phyloP scores from a whole-genome alignment of 2,888 invertebrate species.

The Drosophila ustulata region DNA sequence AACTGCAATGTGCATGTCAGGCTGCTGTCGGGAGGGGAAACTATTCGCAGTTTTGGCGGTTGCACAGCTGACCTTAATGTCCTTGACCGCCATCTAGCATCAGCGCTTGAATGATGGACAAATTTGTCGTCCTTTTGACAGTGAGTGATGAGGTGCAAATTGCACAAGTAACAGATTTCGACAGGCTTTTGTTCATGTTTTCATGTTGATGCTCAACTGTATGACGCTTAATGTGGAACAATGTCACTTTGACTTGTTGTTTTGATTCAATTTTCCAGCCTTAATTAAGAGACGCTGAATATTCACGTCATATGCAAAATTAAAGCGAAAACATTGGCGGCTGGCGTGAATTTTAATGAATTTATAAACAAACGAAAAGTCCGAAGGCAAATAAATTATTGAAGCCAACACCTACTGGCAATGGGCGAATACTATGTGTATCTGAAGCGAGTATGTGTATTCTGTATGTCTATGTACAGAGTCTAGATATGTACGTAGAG shows the following conservation, averaged over 20 bases:
- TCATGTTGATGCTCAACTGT: background rate
- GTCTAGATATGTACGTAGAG: slow-evolving; percentile 15
- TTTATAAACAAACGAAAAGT: slow-evolving; percentile 68
- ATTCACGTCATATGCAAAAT: slow-evolving; percentile 32
- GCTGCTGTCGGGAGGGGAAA: background rate
- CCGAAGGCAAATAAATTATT: slow-evolving; percentile 61
- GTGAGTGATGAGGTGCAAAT: slow-evolving; percentile 47
- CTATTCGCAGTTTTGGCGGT: background rate
- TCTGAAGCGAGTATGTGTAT: slow-evolving; percentile 21
- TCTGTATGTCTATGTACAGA: slow-evolving; percentile 16
- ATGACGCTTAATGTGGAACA: background rate
- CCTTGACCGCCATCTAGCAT: slow-evolving; percentile 41
- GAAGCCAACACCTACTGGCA: slow-evolving; percentile 64
- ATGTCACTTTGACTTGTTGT: slow-evolving; percentile 14
- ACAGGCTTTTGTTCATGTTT: slow-evolving; percentile 9
- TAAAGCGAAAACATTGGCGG: slow-evolving; percentile 16
- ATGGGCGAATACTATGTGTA: slow-evolving; percentile 37
- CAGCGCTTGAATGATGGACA: slow-evolving; percentile 19
- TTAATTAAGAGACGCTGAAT: slow-evolving; percentile 13
- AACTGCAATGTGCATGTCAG: slow-evolving; percentile 33
- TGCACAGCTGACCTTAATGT: slow-evolving; percentile 49
- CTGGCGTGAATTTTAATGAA: slow-evolving; percentile 56
- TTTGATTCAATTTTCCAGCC: slow-evolving; percentile 23
- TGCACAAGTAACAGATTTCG: slow-evolving; percentile 15
- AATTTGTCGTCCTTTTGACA: slow-evolving; percentile 44